A percentile compares a stretch with the other conserved stretches of the same genome.
phyloP scores from a whole-genome alignment of 1,140 invertebrate genomes.

The Aporrectodea caliginosa region DNA sequence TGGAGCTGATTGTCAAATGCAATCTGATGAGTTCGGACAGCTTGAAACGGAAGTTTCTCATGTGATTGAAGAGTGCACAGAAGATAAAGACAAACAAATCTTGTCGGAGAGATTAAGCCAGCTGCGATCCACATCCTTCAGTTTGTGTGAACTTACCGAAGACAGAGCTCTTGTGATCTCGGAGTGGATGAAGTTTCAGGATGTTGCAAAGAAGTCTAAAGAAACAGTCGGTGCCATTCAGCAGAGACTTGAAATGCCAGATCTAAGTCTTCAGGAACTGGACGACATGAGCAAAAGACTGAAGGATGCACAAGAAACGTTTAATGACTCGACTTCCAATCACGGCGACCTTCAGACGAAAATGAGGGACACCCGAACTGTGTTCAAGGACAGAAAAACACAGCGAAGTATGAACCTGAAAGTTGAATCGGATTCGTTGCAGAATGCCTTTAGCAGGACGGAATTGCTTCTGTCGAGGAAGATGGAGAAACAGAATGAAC shows the following conservation, averaged over 20 bases:
- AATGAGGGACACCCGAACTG: background rate
- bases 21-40: background rate
- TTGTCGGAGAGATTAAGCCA: background rate
- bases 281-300: background rate
- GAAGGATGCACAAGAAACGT: background rate
- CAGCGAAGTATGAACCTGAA: background rate
- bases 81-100: background rate
- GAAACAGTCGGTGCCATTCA: background rate
- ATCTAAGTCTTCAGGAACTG: background rate
- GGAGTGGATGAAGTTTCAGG: background rate
- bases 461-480: background rate
- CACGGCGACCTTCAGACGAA: background rate
- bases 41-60: background rate
- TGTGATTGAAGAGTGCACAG: background rate
- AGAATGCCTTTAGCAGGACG: background rate
- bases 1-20: too few relatives aligned
- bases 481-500: background rate
- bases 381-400: background rate
- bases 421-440: background rate
- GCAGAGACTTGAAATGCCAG: background rate
- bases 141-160: background rate
- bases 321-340: background rate
- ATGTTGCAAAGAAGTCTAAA: background rate
- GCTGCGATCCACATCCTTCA: background rate
- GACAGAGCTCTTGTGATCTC: background rate